Evolutionary conservation across 2,113 vertebrate genomes (phyloP).

Genomic region (Paracanthobrama guichenoti): DNA sequence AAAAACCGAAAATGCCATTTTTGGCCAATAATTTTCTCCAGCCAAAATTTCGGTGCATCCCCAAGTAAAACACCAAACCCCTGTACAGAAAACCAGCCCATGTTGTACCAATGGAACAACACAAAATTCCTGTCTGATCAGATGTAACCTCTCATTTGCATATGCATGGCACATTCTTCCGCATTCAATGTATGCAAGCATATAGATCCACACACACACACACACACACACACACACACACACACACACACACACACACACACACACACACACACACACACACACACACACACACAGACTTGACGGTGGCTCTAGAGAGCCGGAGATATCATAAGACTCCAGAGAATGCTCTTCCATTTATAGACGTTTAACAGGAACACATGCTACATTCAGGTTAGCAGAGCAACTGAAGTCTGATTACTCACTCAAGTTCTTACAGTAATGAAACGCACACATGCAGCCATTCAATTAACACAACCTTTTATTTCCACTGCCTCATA

Average conservation of each 20-base stretch:
- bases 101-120: neutral
- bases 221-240: neutral
- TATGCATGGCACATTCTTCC: neutral
- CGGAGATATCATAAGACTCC: neutral
- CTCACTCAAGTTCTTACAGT: constrained; percentile 5
- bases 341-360: constrained; percentile 34
- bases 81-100: neutral
- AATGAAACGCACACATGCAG: constrained; percentile 10
- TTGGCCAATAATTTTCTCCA: too few species aligned
- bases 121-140: neutral
- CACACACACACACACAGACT: neutral
- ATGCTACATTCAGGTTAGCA: constrained; percentile 26
- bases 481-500: constrained; percentile 12
- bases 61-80: neutral
- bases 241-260: neutral
- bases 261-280: neutral
- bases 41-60: too few species aligned
- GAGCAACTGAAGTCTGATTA: neutral
- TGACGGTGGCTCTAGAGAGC: neutral
- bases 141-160: neutral
- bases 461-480: constrained; percentile 11
- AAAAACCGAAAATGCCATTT: too few species aligned
- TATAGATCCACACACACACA: neutral
- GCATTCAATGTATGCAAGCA: constrained; percentile 9
- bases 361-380: constrained; percentile 19